Evolutionary conservation across 2,888 invertebrate species (phyloP), one percentile per base, ranked within the genome.

Genomic region (Megastigmus dorsalis): DNA sequence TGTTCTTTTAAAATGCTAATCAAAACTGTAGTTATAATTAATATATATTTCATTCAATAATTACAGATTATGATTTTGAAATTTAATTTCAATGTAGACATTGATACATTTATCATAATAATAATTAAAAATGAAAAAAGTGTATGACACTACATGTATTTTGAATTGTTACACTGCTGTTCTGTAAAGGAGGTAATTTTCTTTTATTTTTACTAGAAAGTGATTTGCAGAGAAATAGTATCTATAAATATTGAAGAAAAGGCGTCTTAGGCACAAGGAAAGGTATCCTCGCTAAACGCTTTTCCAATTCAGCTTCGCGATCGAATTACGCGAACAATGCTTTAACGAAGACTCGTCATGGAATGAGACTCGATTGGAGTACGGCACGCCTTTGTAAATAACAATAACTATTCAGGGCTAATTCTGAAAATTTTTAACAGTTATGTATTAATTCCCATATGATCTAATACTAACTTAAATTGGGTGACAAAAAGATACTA

Each of bases 221-320:
- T 45, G 26, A 41, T n/a, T n/a, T 30, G n/a, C 9, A 54, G 2
- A 26, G 20, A 62, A n/a, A 60, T 2, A 59, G 33, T 4, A 18
- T 36, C n/a, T 52, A 18, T 62, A 62, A 3, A 23, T 54, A 62
- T n/a, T n/a, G n/a, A n/a, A 10, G 9, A 60, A 43, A 20, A 55
- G 28, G 33, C 23, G 67, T 62, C 33, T 67, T 60, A 48, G 41
- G 55, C 66, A 71, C 54, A 63, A 67, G 41, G 75, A 36, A 72
- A 69, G 54, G 59, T 69, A 73, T 69, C 76, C 74, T 74, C 69
- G 76, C 67, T 73, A 67, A 73, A 69, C 18, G 50, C 70, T 69
- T 72, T 69, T 74, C 23, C 59, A 66, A 66, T 69, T 73, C 54
- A 72, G 15, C 48, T 62, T 75, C 57, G 75, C 57, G 62, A 57